Percentiles rank a stretch among this genome's conserved stretches.
phyloP scores from a whole-genome alignment of 2,797 vertebrate genomes.

The Xyrichtys novacula region DNA sequence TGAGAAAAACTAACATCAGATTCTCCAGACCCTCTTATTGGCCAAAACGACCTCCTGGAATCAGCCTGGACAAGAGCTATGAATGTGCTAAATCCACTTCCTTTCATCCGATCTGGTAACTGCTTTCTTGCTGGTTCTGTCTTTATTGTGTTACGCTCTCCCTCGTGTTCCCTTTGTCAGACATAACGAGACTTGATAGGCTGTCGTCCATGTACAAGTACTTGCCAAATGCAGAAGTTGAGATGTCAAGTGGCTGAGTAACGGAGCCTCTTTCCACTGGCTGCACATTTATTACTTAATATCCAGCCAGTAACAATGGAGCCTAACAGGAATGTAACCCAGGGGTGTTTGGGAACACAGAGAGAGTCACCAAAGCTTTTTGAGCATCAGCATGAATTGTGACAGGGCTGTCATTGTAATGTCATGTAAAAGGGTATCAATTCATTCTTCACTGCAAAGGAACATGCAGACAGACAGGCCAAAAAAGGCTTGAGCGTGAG shows the following conservation, averaged over 20 bases:
- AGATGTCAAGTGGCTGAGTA: constrained; percentile 43
- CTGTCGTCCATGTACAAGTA: constrained; percentile 8
- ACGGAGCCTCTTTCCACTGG: constrained; percentile 26
- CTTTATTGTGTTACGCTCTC: background rate
- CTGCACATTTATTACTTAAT: constrained; percentile 45
- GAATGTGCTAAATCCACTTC: too few relatives aligned
- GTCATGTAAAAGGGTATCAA: constrained; percentile 28
- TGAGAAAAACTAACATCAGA: too few relatives aligned
- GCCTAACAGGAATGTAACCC: constrained; percentile 50
- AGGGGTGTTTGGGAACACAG: background rate
- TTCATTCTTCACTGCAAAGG: constrained; percentile 13
- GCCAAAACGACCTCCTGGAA: too few relatives aligned
- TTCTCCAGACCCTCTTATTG: too few relatives aligned
- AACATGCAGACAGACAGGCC: background rate
- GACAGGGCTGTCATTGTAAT: constrained; percentile 15
- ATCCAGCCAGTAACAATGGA: constrained; percentile 45
- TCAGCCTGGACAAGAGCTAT: too few relatives aligned
- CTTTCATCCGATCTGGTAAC: too few relatives aligned
- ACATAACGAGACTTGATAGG: constrained; percentile 17
- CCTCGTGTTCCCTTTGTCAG: constrained; percentile 5
- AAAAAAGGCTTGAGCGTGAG: constrained; percentile 2
- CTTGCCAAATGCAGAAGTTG: constrained; percentile 28
- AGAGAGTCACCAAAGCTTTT: background rate
- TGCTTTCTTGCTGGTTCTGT: background rate
- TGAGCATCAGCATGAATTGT: constrained; percentile 29